A percentile compares a stretch with the other conserved stretches of the same genome.
phyloP scores from a whole-genome alignment of 2,113 vertebrate species.

The Solea senegalensis region DNA sequence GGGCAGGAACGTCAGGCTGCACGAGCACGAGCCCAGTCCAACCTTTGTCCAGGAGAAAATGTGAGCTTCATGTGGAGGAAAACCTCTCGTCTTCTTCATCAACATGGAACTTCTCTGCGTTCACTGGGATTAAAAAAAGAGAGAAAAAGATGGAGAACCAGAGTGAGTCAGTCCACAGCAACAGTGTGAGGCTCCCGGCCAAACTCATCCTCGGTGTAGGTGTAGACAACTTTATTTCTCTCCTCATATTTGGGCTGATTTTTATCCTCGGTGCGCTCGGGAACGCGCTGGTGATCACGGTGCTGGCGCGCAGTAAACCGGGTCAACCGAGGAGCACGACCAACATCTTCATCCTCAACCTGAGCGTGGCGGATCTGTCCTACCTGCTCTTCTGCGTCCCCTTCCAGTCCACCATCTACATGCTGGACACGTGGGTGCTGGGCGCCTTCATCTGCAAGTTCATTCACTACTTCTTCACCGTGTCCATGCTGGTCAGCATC shows the following conservation, averaged over 20 bases:
- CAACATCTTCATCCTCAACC: slow-evolving; percentile 93
- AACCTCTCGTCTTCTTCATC: neutral
- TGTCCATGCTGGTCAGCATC: slow-evolving; percentile 95
- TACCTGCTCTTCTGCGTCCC: slow-evolving; percentile 96
- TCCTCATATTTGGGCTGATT: slow-evolving; percentile 88
- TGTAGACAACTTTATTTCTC: slow-evolving; percentile 88
- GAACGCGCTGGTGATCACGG: slow-evolving; percentile 91
- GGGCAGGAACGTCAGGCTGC: slow-evolving; percentile 22
- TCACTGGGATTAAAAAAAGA: no score
- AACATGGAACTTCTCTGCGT: slow-evolving; percentile 30
- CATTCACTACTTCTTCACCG: slow-evolving; percentile 93
- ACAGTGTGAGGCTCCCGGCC: slow-evolving; percentile 20
- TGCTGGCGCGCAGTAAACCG: slow-evolving; percentile 86
- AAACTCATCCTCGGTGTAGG: slow-evolving; percentile 81
- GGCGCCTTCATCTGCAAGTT: slow-evolving; percentile 95
- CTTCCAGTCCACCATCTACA: slow-evolving; percentile 93
- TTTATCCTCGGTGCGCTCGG: slow-evolving; percentile 90
- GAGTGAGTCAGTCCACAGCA: slow-evolving; percentile 23
- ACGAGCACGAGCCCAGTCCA: slow-evolving; percentile 16
- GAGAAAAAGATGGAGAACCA: slow-evolving; percentile 49
- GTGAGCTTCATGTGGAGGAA: neutral
- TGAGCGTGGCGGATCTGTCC: slow-evolving; percentile 93
- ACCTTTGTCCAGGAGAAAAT: neutral
- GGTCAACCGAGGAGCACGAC: slow-evolving; percentile 89
- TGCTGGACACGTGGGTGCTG: slow-evolving; percentile 90